Base-by-base conservation (phyloP, 2,113 vertebrate genomes). In the Xerus inauris region DNA sequence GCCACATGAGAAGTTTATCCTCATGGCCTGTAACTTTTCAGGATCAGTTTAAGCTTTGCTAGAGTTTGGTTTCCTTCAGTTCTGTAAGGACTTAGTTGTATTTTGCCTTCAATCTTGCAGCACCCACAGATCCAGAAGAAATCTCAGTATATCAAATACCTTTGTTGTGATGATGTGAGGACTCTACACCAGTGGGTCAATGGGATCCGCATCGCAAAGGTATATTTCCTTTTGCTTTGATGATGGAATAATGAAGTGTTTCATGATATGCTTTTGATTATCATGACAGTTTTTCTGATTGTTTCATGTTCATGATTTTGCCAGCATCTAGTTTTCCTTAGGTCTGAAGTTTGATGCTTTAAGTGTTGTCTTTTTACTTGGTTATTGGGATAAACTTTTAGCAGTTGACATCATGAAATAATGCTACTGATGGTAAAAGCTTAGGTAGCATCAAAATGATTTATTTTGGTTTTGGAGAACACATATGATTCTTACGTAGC, bases 41-140 rank as follows among this genome's bases (percentile, higher is more conserved):
- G 38, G 6, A 19, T 65, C 49, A 30, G 35, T 81, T 94, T 94
- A 89, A 62, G 75, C 54, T 90, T 96, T 84, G 69, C 35, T 73
- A 65, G 38, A 67, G 35, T 62, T 92, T 79, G 6, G 28, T 94
- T 69, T 89, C 57, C 24, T 93, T 45, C 67, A 65, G 40, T 91
- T 96, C 73, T 88, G 20, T 57, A 73, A 71, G 40, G 17, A 89
- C 51, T 87, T 76, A 88, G 3, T 84, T 95, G 73, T 59, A 49
- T 89, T 75, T 84, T 93, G 26, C 64, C 79, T 96, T 97, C 72
- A 47, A 89, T 96, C 51, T 87, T 96, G 1, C 95, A 99, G 99
- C 99, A 99, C 96, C 99, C 99, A 81, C 99, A 99, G 98, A 99
- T 99, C 96, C 99, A 99, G 98, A 99, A 99, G 98, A 99, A 99